A percentile compares a stretch with the other conserved stretches of the same genome.
These are phyloP conservation scores for Hydrozoanthus tunicans DNA, from an alignment of 64 coral and sea anemone species.

Conservation along the genomic window DNA sequence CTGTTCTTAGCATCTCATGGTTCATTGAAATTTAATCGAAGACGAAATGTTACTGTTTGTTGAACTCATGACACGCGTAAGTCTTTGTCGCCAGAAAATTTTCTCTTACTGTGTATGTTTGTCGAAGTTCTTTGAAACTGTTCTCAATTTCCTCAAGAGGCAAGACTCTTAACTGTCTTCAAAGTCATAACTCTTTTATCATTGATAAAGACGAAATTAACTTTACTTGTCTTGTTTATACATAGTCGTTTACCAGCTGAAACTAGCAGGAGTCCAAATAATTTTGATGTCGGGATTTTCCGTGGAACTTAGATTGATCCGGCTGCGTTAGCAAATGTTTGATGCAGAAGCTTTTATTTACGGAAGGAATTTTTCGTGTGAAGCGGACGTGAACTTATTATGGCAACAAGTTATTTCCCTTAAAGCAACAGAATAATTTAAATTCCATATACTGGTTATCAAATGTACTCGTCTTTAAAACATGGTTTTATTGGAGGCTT, in stretches of 20 bases:
- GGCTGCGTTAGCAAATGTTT: not conserved
- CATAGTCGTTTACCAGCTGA: not conserved
- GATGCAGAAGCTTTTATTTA: not conserved
- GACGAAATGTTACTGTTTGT: not conserved
- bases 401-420: no score
- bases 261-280: not conserved
- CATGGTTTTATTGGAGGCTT: no score
- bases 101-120: not conserved
- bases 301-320: not conserved
- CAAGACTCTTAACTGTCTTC: not conserved
- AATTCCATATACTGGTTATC: no score
- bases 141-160: not conserved
- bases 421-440: no score
- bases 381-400: no score
- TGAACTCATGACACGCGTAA: not conserved
- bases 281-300: not conserved
- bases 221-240: not conserved
- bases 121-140: not conserved
- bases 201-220: not conserved
- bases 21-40: slow-evolving; percentile 30
- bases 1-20: not conserved
- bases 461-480: no score
- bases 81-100: not conserved
- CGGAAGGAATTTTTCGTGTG: no score
- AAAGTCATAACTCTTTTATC: not conserved